Evolutionary conservation across 2,797 vertebrate genomes (phyloP).

Genomic region (Stomatorhinus walkeri): DNA sequence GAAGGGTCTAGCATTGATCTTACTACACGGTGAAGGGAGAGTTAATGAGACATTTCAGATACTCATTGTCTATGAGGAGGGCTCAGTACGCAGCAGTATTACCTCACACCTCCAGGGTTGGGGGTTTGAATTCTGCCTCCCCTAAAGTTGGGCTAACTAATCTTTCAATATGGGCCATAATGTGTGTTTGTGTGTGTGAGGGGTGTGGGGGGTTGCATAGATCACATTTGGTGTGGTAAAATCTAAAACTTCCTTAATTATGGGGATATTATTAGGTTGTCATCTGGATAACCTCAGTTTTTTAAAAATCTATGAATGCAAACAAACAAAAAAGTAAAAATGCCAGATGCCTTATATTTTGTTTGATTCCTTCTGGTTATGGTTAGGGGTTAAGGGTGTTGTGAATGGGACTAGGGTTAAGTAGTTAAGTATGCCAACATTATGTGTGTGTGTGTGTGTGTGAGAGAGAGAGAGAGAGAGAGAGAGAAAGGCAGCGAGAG

Average conservation of each 20-base stretch:
- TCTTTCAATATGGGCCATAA: not conserved
- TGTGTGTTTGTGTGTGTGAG: not conserved
- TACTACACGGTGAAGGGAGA: not conserved
- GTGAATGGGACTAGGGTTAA: too few species aligned
- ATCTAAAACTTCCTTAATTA: not conserved
- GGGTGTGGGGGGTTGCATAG: not conserved
- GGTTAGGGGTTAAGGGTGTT: not conserved
- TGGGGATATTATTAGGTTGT: not conserved
- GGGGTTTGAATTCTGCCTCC: not conserved
- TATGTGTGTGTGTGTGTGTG: too few species aligned
- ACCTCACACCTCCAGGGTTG: not conserved
- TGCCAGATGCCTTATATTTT: not conserved
- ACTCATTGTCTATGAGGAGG: not conserved
- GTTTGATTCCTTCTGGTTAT: not conserved
- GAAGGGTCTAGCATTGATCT: not conserved
- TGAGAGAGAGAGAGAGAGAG: too few species aligned
- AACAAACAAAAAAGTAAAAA: not conserved
- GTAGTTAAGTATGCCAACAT: too few species aligned
- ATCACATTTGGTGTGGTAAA: not conserved
- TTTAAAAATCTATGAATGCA: not conserved
- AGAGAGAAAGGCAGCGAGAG: too few species aligned
- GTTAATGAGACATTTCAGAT: not conserved
- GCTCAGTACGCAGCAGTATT: not conserved
- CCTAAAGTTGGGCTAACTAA: not conserved
- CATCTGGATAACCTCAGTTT: not conserved